Evolutionary conservation across 2,888 invertebrate species (phyloP), one percentile per base, ranked within the genome.

Genomic region (Terebella lapidaria): DNA sequence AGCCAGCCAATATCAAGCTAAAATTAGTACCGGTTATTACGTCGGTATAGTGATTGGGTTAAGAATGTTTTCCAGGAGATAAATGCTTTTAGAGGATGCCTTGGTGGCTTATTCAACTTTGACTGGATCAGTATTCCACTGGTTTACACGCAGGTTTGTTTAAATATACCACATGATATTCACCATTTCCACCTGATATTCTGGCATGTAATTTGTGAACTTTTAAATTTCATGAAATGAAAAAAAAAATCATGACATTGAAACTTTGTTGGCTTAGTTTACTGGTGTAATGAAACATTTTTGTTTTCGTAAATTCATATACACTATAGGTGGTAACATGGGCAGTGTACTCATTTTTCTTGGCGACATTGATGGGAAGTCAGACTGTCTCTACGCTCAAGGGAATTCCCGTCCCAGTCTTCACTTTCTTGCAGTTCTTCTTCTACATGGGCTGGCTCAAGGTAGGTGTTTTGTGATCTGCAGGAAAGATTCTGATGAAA

Each of bases 261-360:
- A 35, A 35, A 35, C 42, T n/a, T 35, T n/a, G n/a, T 35, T 35
- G 10, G n/a, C n/a, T 35, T 35, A n/a, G 10, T 35, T 35, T 15
- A 15, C n/a, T 35, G 42, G n/a, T 35, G n/a, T 35, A 35, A 15
- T 35, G 10, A 35, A 15, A n/a, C n/a, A 15, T 35, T 35, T 35
- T n/a, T 35, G 42, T 35, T n/a, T 35, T n/a, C 10, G 42, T 49
- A 20, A n/a, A 49, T 49, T 49, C 5, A 20, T 24, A 26, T 10
- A 27, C 42, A 18, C 35, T n/a, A 4, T 84, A 93, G 92, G 93
- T 93, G 67, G 93, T 93, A 46, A 93, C 94, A 3, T 81, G 94
- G 67, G 91, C 93, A 18, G 84, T 93, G 59, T 94, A 94, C 80
- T 89, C 90, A 10, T 94, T 93, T 81, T 94, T 94, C 81, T 86